These are phyloP conservation scores for Hydrolagus affinis DNA, from an alignment of 2,113 vertebrate genomes.

Conservation along the genomic window DNA sequence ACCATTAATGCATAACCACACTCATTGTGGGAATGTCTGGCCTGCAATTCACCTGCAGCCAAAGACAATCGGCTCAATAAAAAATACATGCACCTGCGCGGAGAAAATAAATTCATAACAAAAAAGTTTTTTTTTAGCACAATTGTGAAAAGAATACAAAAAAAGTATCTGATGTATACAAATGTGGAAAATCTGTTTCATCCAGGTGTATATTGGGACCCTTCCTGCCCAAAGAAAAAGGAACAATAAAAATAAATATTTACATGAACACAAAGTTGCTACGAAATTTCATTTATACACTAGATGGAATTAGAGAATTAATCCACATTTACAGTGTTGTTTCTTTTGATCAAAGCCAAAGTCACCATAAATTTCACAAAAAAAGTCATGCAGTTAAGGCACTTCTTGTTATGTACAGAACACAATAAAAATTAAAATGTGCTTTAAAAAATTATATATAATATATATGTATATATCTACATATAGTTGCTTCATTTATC, in stretches of 20 bases:
- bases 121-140: not conserved
- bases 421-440: not conserved
- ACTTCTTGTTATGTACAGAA: slow-evolving; percentile 26
- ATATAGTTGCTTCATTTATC: slow-evolving; percentile 16
- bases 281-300: slow-evolving; percentile 28
- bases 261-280: not conserved
- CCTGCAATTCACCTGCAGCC: not conserved
- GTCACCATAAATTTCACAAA: slow-evolving; percentile 14
- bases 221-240: not conserved
- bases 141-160: not conserved
- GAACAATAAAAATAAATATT: slow-evolving; percentile 26
- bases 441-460: slow-evolving; percentile 3
- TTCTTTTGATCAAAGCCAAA: slow-evolving; percentile 10
- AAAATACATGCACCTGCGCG: not conserved
- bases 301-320: not conserved
- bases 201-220: not conserved
- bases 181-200: not conserved
- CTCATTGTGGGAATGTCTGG: not conserved
- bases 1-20: not conserved
- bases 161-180: not conserved
- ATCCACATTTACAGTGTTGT: slow-evolving; percentile 23
- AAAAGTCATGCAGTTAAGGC: slow-evolving; percentile 7
- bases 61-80: not conserved
- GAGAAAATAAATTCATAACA: not conserved
- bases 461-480: slow-evolving; percentile 9